phyloP scores from a whole-genome alignment of 2,888 invertebrate genomes.

The Temnothorax rugatulus region DNA sequence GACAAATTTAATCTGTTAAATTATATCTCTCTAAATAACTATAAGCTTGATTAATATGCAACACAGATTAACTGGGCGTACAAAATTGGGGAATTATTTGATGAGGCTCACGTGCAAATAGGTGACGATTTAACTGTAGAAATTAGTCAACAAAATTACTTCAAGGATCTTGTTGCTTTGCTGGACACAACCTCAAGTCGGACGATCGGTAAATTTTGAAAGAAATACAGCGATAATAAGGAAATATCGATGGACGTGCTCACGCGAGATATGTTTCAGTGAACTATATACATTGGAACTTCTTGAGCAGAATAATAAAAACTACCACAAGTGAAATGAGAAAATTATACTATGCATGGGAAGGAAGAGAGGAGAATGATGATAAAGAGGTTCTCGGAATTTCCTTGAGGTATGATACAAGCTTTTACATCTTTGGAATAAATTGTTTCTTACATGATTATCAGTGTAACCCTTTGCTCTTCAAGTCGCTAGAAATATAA shows the following conservation, averaged over 20 bases:
- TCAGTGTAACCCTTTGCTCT: background rate
- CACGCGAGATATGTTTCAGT: slow-evolving; percentile 47
- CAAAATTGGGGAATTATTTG: slow-evolving; percentile 47
- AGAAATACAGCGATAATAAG: background rate
- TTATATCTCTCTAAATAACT: background rate
- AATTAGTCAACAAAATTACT: slow-evolving; percentile 15
- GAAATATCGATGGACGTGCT: background rate
- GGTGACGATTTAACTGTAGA: background rate
- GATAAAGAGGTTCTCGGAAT: background rate
- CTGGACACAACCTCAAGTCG: slow-evolving; percentile 58
- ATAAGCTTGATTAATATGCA: background rate
- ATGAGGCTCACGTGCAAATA: slow-evolving; percentile 41
- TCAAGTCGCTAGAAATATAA: background rate
- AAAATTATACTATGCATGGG: slow-evolving; percentile 34
- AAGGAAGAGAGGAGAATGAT: background rate
- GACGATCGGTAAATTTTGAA: slow-evolving; percentile 58
- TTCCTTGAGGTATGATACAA: background rate
- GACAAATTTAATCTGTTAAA: background rate
- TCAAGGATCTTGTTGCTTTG: slow-evolving; percentile 31
- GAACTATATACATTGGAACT: slow-evolving; percentile 69
- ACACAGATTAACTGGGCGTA: slow-evolving; percentile 61
- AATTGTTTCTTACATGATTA: background rate
- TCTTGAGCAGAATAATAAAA: slow-evolving; percentile 26
- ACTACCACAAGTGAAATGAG: slow-evolving; percentile 38
- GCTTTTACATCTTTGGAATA: background rate